Base-by-base conservation (phyloP, 1,140 invertebrate genomes). In the Brachionus rubens region DNA sequence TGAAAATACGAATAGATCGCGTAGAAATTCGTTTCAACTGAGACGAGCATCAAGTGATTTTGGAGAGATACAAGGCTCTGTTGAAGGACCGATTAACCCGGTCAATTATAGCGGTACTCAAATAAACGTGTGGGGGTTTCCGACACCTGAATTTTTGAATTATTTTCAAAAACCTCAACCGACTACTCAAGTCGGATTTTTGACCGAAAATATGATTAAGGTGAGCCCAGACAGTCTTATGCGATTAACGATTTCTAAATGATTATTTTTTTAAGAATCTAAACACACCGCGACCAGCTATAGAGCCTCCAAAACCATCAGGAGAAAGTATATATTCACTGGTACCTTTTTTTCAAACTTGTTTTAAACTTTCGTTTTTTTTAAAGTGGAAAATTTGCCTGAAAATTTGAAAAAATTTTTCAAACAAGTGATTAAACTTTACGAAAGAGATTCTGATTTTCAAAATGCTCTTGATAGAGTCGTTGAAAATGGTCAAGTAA, bases 61-160 rank as follows among this genome's bases (percentile, higher is more conserved):
- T 21, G 46, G 26, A 12, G 65, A 77, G 16, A n/a, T 62, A 40
- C 46, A 75, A 75, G 40, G 70, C n/a, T 75, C 30, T 54, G 30
- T 28, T 6, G 82, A 84, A 62, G 82, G 82, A 5, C 82, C 83
- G 6, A 83, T 85, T 56, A 82, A 82, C 47, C 82, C 83, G 3
- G 81, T 80, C 7, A 85, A 85, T 76, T 84, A 85, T 70, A 81
- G 82, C 33, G 84, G 84, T 1, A 85, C 84, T 10, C 84, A 85
- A 80, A 83, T 85, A 43, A 85, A 85, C 79, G 79, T 84, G 7
- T 85, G 82, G 82, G 84, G 84, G n/a, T 80, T 80, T 16, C 77
- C 81, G 1, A 78, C 79, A 12, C 43, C 41, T 2, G 30, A 76
- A 7, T n/a, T 59, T 10, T 24, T 40, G 1, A 47, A 59, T 19